A percentile compares a stretch with the other conserved stretches of the same genome.
These are phyloP conservation scores for Drosophila glabriapex DNA, from an alignment of 2,888 invertebrate species.

Conservation along the genomic window DNA sequence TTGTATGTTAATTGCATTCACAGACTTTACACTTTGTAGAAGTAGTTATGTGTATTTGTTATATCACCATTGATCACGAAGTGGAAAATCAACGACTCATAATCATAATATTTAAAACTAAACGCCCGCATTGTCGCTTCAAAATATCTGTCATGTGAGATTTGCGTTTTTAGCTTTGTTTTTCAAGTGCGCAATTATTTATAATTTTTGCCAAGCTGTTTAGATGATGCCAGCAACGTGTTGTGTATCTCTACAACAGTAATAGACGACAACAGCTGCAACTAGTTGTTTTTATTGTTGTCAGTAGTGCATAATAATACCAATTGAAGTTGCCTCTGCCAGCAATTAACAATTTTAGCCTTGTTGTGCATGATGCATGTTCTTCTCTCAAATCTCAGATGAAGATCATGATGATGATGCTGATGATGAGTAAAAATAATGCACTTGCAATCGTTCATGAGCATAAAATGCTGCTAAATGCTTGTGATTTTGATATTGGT, in stretches of 20 bases:
- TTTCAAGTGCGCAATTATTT: conserved; percentile 72
- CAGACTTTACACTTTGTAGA: conserved; percentile 16
- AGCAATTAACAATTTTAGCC: conserved; percentile 67
- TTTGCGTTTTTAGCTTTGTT: conserved; percentile 37
- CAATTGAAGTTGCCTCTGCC: conserved; percentile 54
- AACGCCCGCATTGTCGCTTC: conserved; percentile 42
- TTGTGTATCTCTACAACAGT: not conserved
- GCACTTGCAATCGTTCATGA: conserved; percentile 39
- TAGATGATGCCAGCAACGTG: conserved; percentile 25
- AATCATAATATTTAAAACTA: conserved; percentile 52
- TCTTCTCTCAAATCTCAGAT: conserved; percentile 8
- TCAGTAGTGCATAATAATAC: conserved; percentile 45
- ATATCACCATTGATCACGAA: conserved; percentile 27
- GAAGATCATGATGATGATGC: conserved; percentile 20
- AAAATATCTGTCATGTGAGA: conserved; percentile 11
- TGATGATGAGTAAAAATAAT: conserved; percentile 28
- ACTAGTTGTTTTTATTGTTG: conserved; percentile 27
- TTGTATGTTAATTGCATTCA: conserved; percentile 40
- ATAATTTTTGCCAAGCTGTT: conserved; percentile 36
- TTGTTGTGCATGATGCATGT: conserved; percentile 73
- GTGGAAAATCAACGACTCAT: conserved; percentile 34
- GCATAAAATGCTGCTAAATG: conserved; percentile 67
- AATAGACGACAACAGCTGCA: conserved; percentile 22
- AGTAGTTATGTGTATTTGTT: not conserved
- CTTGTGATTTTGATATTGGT: conserved; percentile 34